Percentiles rank a stretch among this genome's conserved stretches.
phyloP scores from a whole-genome alignment of 2,113 vertebrate genomes.

The Callopanchax toddi region DNA sequence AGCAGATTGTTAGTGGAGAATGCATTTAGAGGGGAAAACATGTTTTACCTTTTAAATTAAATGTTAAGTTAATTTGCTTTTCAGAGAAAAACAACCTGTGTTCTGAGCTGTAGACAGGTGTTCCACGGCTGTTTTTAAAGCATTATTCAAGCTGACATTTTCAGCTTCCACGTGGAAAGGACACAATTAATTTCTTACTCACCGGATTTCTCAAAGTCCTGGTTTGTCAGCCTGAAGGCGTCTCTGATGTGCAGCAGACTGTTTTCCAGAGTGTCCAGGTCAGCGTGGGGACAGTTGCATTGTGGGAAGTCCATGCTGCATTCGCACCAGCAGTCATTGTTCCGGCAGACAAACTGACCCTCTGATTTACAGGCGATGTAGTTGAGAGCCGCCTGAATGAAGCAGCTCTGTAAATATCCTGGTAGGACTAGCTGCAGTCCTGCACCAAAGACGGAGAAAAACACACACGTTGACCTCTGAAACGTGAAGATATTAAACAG shows the following conservation, averaged over 20 bases:
- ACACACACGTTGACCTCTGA: no score
- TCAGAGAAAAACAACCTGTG: neutral
- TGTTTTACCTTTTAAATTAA: conserved; percentile 11
- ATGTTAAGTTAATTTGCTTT: neutral
- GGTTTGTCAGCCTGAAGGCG: conserved; percentile 83
- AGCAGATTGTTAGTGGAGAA: conserved; percentile 26
- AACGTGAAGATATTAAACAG: no score
- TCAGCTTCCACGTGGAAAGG: conserved; percentile 11
- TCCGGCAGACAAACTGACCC: conserved; percentile 88
- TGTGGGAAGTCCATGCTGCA: conserved; percentile 85
- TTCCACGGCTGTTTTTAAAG: no score
- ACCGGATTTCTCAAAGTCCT: conserved; percentile 95
- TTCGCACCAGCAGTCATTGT: conserved; percentile 92
- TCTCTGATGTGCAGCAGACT: conserved; percentile 85
- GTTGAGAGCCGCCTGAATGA: conserved; percentile 90
- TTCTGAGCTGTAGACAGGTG: neutral
- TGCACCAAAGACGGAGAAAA: conserved; percentile 47
- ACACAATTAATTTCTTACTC: conserved; percentile 33
- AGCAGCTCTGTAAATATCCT: conserved; percentile 85
- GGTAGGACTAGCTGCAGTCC: conserved; percentile 94
- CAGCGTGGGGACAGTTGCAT: conserved; percentile 92
- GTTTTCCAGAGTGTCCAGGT: conserved; percentile 88
- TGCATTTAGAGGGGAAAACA: conserved; percentile 28
- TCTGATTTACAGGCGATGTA: conserved; percentile 94
- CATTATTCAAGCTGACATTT: conserved; percentile 47